Percentiles rank a stretch among this genome's conserved stretches.
These are phyloP conservation scores for Hecatera dysodea DNA, from an alignment of 2,888 invertebrate genomes.

Conservation along the genomic window DNA sequence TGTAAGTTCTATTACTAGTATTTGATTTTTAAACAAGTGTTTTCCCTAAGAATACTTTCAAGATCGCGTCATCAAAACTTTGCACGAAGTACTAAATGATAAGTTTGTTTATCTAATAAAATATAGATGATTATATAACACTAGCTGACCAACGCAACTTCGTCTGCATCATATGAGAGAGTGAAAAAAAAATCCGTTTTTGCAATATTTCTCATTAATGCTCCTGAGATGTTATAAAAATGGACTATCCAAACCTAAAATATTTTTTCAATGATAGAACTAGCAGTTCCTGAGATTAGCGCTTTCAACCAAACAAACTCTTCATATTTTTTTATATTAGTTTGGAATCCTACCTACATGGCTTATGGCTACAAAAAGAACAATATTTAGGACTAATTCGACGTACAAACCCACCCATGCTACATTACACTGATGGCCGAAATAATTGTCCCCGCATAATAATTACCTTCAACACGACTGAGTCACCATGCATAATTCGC, in stretches of 20 bases:
- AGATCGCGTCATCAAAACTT: not conserved
- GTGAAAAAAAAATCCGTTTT: no score
- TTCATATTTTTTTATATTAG: no score
- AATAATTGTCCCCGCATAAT: slow-evolving; percentile 49
- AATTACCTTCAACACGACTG: slow-evolving; percentile 39
- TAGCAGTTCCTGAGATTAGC: no score
- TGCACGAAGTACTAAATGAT: not conserved
- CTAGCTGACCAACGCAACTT: no score
- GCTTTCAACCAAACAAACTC: no score
- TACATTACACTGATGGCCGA: slow-evolving; percentile 33
- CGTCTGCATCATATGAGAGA: no score
- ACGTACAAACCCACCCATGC: slow-evolving; percentile 5
- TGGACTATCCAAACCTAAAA: no score
- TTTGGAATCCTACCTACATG: no score
- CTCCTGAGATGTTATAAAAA: no score
- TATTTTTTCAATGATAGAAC: no score
- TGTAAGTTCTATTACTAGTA: slow-evolving; percentile 77
- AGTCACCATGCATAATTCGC: slow-evolving; percentile 41
- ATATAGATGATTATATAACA: not conserved
- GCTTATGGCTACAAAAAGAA: not conserved
- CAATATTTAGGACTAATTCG: slow-evolving; percentile 19
- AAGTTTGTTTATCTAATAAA: not conserved
- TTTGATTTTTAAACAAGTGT: slow-evolving; percentile 10
- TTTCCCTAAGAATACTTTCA: not conserved
- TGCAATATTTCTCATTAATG: no score